phyloP scores from a whole-genome alignment of 2,888 invertebrate genomes.

The Caenorhabditis drosophilae region DNA sequence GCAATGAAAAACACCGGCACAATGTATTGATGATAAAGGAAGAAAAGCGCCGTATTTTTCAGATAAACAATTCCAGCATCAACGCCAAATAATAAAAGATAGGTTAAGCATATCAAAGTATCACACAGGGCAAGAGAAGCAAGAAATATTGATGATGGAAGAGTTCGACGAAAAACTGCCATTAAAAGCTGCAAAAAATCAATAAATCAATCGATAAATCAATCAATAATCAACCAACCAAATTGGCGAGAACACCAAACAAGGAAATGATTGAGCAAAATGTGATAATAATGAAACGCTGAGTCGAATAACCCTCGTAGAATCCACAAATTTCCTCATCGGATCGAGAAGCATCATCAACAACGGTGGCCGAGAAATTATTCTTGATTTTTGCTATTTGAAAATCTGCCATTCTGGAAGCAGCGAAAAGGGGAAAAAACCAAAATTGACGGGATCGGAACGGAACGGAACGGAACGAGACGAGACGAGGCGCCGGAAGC shows the following conservation, averaged over 20 bases:
- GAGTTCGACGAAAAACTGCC: constrained; percentile 47
- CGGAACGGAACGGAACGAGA: too few species aligned
- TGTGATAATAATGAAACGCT: constrained; percentile 50
- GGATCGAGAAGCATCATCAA: too few species aligned
- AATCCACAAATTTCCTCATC: constrained; percentile 45
- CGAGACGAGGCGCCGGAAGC: too few species aligned
- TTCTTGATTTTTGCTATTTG: too few species aligned
- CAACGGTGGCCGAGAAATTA: too few species aligned
- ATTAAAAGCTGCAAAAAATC: constrained; percentile 44
- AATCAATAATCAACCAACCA: constrained; percentile 26
- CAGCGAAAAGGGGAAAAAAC: too few species aligned
- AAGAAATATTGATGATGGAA: constrained; percentile 51
- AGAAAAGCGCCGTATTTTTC: constrained; percentile 46
- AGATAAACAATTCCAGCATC: constrained; percentile 50
- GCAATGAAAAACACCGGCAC: constrained; percentile 49
- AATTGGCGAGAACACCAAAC: constrained; percentile 48
- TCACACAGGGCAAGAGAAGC: constrained; percentile 48
- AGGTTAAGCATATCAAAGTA: constrained; percentile 47
- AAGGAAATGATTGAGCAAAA: constrained; percentile 37
- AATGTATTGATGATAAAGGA: constrained; percentile 51
- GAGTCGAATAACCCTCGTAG: constrained; percentile 49
- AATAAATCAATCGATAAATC: neutral
- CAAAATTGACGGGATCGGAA: too few species aligned
- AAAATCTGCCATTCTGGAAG: too few species aligned
- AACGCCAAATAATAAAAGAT: constrained; percentile 52